Conservation (phyloP, 92 coral and sea anemone species). For the Epizoanthus scotinus region DNA sequence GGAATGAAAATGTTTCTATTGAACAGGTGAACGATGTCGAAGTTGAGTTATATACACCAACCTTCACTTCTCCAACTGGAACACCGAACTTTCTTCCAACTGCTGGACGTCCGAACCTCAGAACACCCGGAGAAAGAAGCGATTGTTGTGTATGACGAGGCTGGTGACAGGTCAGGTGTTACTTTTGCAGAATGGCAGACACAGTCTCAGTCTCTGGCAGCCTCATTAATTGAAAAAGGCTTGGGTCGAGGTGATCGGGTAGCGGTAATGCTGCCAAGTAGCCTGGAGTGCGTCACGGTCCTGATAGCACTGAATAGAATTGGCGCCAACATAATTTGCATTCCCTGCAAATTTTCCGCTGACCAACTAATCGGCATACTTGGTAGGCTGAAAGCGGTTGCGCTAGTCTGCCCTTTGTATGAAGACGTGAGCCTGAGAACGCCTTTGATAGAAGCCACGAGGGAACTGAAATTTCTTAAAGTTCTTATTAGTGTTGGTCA, state of each 20-base stretch:
- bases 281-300: slow-evolving; percentile 41
- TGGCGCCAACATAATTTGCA: slow-evolving; percentile 39
- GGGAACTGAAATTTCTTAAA: neutral
- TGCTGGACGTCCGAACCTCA: slow-evolving; percentile 38
- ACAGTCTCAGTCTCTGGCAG: slow-evolving; percentile 48
- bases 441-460: neutral
- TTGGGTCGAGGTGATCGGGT: slow-evolving; percentile 53
- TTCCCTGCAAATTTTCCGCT: neutral
- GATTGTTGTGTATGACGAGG: slow-evolving; percentile 46
- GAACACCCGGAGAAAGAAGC: slow-evolving; percentile 49
- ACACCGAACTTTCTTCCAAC: slow-evolving; percentile 45
- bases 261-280: slow-evolving; percentile 40
- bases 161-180: slow-evolving; percentile 2
- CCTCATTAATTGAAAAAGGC: slow-evolving; percentile 47
- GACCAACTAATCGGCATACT: neutral
- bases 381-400: neutral
- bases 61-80: slow-evolving; percentile 37
- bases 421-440: neutral
- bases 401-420: neutral
- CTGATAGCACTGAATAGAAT: slow-evolving; percentile 51
- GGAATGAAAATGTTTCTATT: too few species aligned
- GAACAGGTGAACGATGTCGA: neutral
- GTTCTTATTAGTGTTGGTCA: slow-evolving; percentile 11
- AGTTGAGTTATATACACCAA: slow-evolving; percentile 44
- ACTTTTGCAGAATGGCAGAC: slow-evolving; percentile 47